Evolutionary conservation across 1,140 invertebrate genomes (phyloP), one percentile per base, ranked within the genome.

Genomic region (Anoplolepis gracilipes): DNA sequence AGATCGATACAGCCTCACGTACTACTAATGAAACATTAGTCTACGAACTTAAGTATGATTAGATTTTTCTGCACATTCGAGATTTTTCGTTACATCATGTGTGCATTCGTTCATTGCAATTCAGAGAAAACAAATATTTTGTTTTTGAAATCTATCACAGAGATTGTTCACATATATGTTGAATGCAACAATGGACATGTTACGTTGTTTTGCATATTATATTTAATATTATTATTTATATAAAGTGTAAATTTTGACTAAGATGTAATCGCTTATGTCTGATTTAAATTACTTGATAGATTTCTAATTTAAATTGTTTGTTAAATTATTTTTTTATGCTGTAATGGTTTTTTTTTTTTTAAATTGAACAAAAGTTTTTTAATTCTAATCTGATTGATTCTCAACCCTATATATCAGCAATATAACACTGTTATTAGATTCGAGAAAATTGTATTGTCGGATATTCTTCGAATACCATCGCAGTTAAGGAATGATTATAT

Each of bases 271-370:
- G 7, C 11, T 67, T 16, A 28, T 19, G 70, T n/a, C 39, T 30
- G 6, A 7, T 33, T 8, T 36, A 36, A 36, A 36, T 8, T 36
- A 36, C n/a, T n/a, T n/a, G n/a, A n/a, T n/a, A n/a, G n/a, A n/a
- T 81, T n/a, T 69, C 49, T 33, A 55, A 36, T 76, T 86, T 57
- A 13, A 53, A 81, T 69, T 42, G 70, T n/a, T 78, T 11, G 57
- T 46, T 42, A 25, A 46, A 16, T 67, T 25, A 16, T n/a, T 70
- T 49, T 6, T 28, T 10, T n/a, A n/a, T n/a, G n/a, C n/a, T n/a
- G n/a, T n/a, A n/a, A 57, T 8, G n/a, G 28, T 2, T 11, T 11
- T 72, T 33, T 6, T 72, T 33, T 55, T n/a, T 55, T 72, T 55
- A 72, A 4, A 53, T 19, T 53, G 28, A 6, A 49, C 49, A 55